phyloP scores from a whole-genome alignment of 2,113 vertebrate genomes.

The Opisthocomus hoazin region DNA sequence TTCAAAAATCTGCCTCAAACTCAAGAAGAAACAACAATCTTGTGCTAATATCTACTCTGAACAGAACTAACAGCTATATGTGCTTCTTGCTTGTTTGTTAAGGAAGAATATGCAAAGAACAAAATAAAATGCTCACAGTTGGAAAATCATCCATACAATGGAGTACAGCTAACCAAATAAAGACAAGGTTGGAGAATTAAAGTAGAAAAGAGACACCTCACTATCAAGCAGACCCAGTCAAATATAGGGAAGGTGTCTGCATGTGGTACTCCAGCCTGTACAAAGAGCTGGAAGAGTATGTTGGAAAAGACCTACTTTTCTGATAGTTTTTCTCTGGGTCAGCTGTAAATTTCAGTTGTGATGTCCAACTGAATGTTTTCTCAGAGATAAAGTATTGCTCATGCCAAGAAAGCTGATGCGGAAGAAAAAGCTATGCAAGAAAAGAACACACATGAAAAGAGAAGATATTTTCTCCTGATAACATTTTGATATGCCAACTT shows the following conservation, averaged over 20 bases:
- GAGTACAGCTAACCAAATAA: background rate
- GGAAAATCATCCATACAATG: background rate
- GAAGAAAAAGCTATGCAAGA: background rate
- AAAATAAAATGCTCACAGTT: background rate
- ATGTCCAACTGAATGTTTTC: background rate
- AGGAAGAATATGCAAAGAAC: background rate
- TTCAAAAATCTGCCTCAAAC: background rate
- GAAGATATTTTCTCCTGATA: background rate
- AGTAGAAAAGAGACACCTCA: background rate
- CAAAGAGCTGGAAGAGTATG: background rate
- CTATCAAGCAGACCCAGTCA: background rate
- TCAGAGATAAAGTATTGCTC: slow-evolving; percentile 9
- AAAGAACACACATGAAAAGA: background rate
- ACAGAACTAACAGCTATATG: background rate
- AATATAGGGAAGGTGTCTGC: background rate
- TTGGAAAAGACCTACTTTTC: background rate
- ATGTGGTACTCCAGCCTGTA: background rate
- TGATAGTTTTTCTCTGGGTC: background rate
- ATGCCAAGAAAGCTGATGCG: background rate
- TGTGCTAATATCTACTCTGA: background rate
- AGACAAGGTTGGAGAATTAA: background rate
- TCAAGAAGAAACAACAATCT: background rate
- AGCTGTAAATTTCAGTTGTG: background rate
- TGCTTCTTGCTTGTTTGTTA: background rate
- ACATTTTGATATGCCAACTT: background rate